Evolutionary conservation across 2,888 invertebrate species (phyloP), one percentile per base, ranked within the genome.

Genomic region (Linyphia triangularis): DNA sequence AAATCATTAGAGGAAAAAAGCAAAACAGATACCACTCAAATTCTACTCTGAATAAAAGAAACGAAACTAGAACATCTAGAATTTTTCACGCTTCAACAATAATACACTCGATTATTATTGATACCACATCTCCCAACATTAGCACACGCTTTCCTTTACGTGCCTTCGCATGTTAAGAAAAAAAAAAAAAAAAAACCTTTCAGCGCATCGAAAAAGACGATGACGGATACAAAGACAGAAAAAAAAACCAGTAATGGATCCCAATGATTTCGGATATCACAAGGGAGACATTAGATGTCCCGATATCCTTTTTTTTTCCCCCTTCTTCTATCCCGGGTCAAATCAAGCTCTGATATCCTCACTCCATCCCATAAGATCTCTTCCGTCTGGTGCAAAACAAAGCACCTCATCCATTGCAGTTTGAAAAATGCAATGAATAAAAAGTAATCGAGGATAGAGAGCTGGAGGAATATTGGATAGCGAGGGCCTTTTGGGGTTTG

Each of bases 401-500:
- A 82, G 72, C 22, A 63, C 70, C 84, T 59, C 84, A 85, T 85
- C 84, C 57, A 85, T 85, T 65, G 59, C 69, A 57, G 75, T 85
- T 85, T 75, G 84, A 69, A 75, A 59, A 85, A 77, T 61, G 30
- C 84, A 85, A 77, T 77, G 84, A 85, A 85, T 85, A 75, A 85
- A 85, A 77, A 77, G 40, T n/a, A 33, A 51, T 26, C 51, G 22
- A 16, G 28, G 61, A 16, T n/a, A 51, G n/a, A 51, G n/a, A 51
- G 51, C n/a, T n/a, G n/a, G n/a, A n/a, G n/a, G n/a, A n/a, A n/a
- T n/a, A n/a, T n/a, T n/a, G n/a, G n/a, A 51, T 51, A n/a, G 51
- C 16, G 9, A 16, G 51, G 51, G 16, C 51, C 51, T n/a, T n/a
- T 9, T 51, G 51, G 51, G 51, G 16, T n/a, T n/a, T n/a, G n/a